Base-by-base conservation (phyloP, 2,113 vertebrate genomes). In the Poecile atricapillus region DNA sequence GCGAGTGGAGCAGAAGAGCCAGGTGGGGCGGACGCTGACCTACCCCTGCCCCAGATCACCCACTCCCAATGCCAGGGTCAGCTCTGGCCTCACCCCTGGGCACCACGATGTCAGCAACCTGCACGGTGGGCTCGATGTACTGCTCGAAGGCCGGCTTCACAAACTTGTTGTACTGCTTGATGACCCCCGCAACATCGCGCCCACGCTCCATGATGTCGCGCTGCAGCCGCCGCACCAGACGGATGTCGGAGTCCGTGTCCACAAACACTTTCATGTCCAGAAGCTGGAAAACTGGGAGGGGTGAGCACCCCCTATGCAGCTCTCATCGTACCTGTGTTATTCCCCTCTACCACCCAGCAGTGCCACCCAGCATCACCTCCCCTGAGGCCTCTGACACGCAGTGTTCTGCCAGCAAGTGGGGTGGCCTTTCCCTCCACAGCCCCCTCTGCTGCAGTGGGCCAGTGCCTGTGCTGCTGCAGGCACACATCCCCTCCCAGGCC, bases 211-310 rank as follows among this genome's bases (percentile, higher is more conserved):
- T 98, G 73, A 99, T 98, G 97, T 99, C 98, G 11, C 99, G 98
- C 89, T 98, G 99, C 97, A 99, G 97, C 83, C 99, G 97, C 50
- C 99, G 98, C 78, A 99, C 98, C 71, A 99, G 97, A 1, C 99
- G 98, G 95, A 99, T 99, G 97, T 99, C 99, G 0, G 99, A 99
- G 81, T 99, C 99, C 0, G 99, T 99, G 96, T 99, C 99, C 89
- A 99, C 99, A 71, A 99, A 99, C 95, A 99, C 99, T 69, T 99
- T 99, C 99, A 99, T 99, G 97, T 99, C 99, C 97, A 99, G 93
- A 20, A 99, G 98, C 99, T 99, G 89, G 43, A 93, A 86, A 78
- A 77, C 90, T 89, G 80, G 85, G 77, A 94, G 79, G 91, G 67
- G 85, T 96, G 91, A 95, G 83, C 84, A 94, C n/a, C 93, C 58